Evolutionary conservation across 1,140 invertebrate genomes (phyloP), one percentile per base, ranked within the genome.

Genomic region (Arion vulgaris): DNA sequence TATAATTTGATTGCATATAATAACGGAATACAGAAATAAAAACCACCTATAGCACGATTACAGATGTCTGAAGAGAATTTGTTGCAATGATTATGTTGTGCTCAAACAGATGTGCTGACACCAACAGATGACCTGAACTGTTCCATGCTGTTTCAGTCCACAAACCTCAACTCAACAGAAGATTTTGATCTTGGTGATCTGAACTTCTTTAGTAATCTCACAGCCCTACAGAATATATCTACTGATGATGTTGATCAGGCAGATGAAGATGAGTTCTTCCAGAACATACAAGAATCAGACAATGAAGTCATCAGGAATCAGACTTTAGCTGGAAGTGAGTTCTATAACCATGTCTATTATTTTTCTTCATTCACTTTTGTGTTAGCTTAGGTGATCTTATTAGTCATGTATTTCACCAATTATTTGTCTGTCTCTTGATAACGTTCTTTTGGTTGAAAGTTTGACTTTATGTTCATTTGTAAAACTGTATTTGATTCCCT

Each of bases 141-240:
- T 28, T 51, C 74, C 26, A 23, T 51, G 39, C 41, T 49, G 5
- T 51, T 57, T n/a, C 74, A 51, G 45, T 36, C 74, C 23, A 15
- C 49, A 57, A 36, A 49, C 74, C 53, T 36, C 11, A 57, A 34
- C 28, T 17, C 17, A 34, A 11, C 1, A 13, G 36, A 32, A n/a
- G 49, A 76, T 19, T 79, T 79, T 79, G 76, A 79, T 53, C 57
- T 79, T 5, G 38, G 38, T 32, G 32, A 36, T 19, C 36, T 79
- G 5, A 39, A 39, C 32, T 34, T 34, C 76, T 53, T 79, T 17
- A 66, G 62, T 32, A 32, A 66, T 34, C 11, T 66, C 19, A 41
- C 34, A 17, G 23, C 32, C 26, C 34, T 36, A 23, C 53, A 79
- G 76, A 68, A 79, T n/a, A 23, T 7, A 28, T 13, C 9, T 23